These are phyloP conservation scores for Xiphias gladius DNA, from an alignment of 2,113 vertebrate genomes.

Conservation along the genomic window DNA sequence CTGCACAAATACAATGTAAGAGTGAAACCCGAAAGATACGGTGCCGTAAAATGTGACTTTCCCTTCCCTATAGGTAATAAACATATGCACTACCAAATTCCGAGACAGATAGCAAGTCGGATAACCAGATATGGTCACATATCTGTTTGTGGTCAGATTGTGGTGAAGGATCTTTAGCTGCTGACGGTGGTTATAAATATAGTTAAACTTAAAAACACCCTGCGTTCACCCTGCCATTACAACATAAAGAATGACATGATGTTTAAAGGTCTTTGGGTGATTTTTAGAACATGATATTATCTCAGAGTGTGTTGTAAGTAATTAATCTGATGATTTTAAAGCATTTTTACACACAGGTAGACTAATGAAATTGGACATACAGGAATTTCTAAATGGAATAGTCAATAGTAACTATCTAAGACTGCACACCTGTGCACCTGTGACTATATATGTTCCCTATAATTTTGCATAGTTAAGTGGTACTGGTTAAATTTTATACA, in stretches of 20 bases:
- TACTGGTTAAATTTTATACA: not conserved
- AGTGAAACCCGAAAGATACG: not conserved
- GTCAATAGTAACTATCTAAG: not conserved
- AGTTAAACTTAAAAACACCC: not conserved
- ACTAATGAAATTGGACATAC: not conserved
- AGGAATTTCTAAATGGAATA: not conserved
- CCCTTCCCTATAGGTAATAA: not conserved
- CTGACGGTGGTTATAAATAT: constrained; percentile 5
- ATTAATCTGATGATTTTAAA: not conserved
- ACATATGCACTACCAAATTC: not conserved
- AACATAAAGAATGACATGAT: not conserved
- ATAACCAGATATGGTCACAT: not conserved
- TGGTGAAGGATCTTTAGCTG: constrained; percentile 34
- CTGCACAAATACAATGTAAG: not conserved
- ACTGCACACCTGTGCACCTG: not conserved
- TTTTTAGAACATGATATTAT: not conserved
- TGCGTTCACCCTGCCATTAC: not conserved
- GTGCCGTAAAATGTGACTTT: constrained; percentile 7
- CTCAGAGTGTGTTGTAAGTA: not conserved
- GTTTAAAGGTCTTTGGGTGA: not conserved
- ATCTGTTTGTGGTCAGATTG: not conserved
- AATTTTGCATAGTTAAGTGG: not conserved
- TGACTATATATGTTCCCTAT: not conserved
- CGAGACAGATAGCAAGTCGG: not conserved
- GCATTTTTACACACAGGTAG: not conserved